Conservation (phyloP, 2,113 vertebrate species). For the Narcine bancroftii region DNA sequence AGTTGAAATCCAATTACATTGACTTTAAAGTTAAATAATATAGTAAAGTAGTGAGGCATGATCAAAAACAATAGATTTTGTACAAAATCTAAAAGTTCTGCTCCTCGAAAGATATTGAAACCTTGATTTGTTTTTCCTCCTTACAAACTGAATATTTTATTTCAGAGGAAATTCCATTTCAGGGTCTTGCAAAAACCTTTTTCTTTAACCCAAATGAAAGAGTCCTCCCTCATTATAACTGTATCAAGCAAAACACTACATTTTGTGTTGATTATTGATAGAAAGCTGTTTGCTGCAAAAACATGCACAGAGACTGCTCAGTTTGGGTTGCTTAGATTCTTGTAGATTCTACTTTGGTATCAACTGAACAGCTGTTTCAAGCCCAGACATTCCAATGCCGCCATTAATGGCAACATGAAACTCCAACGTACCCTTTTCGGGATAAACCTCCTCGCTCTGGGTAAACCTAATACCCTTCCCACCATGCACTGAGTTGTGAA, state of each 20-base stretch:
- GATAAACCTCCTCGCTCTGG: constrained; percentile 98
- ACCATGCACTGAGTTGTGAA: constrained; percentile 72
- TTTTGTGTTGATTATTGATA: not conserved
- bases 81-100: not conserved
- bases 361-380: constrained; percentile 29
- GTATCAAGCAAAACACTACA: constrained; percentile 20
- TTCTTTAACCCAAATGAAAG: constrained; percentile 23
- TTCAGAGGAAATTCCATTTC: constrained; percentile 36
- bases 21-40: not conserved
- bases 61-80: constrained; percentile 1
- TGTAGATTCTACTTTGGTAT: constrained; percentile 3
- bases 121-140: constrained; percentile 9
- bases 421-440: constrained; percentile 92
- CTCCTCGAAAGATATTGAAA: not conserved
- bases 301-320: not conserved
- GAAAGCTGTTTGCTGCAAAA: constrained; percentile 25
- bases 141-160: constrained; percentile 32
- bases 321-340: not conserved
- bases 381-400: constrained; percentile 24
- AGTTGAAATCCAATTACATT: constrained; percentile 4
- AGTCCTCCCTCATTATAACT: not conserved
- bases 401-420: not conserved
- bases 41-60: not conserved
- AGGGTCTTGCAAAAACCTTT: constrained; percentile 29
- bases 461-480: constrained; percentile 98